Base-by-base conservation (phyloP, 2,113 vertebrate genomes). In the Sinocyclocheilus grahami region DNA sequence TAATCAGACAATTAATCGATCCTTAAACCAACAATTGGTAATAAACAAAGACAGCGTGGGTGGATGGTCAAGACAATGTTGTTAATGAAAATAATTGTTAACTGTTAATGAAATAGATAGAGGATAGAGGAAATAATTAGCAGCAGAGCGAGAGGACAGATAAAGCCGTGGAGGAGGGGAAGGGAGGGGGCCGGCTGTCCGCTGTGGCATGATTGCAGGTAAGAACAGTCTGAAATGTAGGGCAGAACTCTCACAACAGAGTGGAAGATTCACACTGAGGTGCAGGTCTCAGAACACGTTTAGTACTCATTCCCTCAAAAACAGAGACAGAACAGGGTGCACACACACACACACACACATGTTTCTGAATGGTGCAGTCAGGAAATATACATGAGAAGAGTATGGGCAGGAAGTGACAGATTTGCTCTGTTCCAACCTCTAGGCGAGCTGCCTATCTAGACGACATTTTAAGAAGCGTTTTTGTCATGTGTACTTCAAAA, bases 41-140 rank as follows among this genome's bases (percentile, higher is more conserved):
- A 85, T 85, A 82, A 83, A 78, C 60, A 65, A 76, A 76, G 55
- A 72, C 78, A 8, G 53, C 9, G 63, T 1, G 5, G 27, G 81
- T 69, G 81, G n/a, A 27, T n/a, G 53, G 16, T 80, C 80, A 42
- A 55, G 55, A 75, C 80, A 60, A 55, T 71, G 48, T 72, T 71
- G 78, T 58, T 80, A 86, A 81, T 71, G 75, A 85, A 75, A 79
- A 86, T 78, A 78, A 85, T 63, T 62, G 69, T 86, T 78, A 42
- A 84, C 71, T 33, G 86, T 86, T 84, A 83, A 87, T 86, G 55
- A 79, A 86, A 87, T 84, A 80, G 76, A 80, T 78, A 84, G 81
- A 71, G 65, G 80, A 87, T 71, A 67, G 79, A 82, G 74, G 58
- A 74, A 86, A 85, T 76, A 85, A 85, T 85, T 55, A 80, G 85